These are phyloP conservation scores for Liopterus haemorrhoidalis DNA, from an alignment of 2,888 invertebrate species.

Conservation along the genomic window DNA sequence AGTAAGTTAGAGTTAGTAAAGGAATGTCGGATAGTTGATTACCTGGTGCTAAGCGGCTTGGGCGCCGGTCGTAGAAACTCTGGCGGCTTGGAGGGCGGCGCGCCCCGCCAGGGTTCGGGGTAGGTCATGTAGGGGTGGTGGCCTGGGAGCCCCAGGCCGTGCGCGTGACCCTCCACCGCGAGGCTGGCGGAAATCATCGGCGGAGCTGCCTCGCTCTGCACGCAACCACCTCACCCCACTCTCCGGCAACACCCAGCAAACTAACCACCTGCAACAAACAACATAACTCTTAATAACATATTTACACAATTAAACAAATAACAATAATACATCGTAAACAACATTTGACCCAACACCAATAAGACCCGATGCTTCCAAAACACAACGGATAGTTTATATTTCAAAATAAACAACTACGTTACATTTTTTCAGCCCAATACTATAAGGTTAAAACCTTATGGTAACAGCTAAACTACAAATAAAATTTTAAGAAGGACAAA, in stretches of 20 bases:
- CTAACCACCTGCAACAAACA: not conserved
- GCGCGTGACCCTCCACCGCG: conserved; percentile 60
- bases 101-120: conserved; percentile 56
- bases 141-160: conserved; percentile 48
- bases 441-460: too few species aligned
- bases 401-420: too few species aligned
- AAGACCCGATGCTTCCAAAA: too few species aligned
- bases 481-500: too few species aligned
- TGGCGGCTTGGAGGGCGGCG: conserved; percentile 49
- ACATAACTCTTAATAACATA: not conserved
- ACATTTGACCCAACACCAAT: too few species aligned
- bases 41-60: conserved; percentile 53
- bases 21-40: too few species aligned
- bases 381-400: too few species aligned
- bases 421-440: too few species aligned
- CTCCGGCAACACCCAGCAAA: not conserved
- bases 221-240: conserved; percentile 1
- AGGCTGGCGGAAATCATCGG: conserved; percentile 64
- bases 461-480: too few species aligned
- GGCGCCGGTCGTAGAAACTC: conserved; percentile 64
- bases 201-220: conserved; percentile 22
- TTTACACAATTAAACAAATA: too few species aligned
- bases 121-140: conserved; percentile 48
- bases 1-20: too few species aligned
- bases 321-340: too few species aligned